Evolutionary conservation across 2,888 invertebrate genomes (phyloP).

Genomic region (Cyclophora punctaria): DNA sequence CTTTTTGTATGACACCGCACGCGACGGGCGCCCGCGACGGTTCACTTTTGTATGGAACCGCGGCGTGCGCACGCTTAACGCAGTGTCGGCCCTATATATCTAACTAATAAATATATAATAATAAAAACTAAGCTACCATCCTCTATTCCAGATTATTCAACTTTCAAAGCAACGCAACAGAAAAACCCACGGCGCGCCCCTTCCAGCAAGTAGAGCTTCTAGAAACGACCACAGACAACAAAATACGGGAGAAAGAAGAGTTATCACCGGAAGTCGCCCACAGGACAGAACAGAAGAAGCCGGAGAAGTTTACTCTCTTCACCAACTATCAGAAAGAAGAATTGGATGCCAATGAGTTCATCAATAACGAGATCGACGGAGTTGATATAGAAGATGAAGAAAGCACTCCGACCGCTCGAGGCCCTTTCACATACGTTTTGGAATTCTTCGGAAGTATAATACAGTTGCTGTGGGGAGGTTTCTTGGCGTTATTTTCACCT

Average conservation of each 20-base stretch:
- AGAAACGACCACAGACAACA: constrained; percentile 17
- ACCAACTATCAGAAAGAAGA: constrained; percentile 23
- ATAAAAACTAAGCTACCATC: not conserved
- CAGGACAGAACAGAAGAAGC: constrained; percentile 12
- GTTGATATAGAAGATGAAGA: constrained; percentile 32
- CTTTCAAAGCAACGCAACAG: constrained; percentile 13
- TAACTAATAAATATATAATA: no score
- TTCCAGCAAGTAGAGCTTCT: constrained; percentile 19
- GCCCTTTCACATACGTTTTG: constrained; percentile 40
- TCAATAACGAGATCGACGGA: constrained; percentile 23
- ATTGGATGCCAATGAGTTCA: constrained; percentile 14
- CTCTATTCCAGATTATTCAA: constrained; percentile 48
- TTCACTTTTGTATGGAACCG: no score
- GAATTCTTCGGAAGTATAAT: constrained; percentile 51
- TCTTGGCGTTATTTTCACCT: constrained; percentile 33
- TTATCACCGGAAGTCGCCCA: not conserved
- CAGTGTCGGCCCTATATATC: no score
- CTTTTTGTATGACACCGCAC: no score
- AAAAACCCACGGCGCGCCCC: constrained; percentile 24
- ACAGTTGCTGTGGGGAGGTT: constrained; percentile 49
- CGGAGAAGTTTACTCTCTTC: constrained; percentile 49
- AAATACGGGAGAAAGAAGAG: constrained; percentile 48
- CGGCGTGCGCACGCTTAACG: no score
- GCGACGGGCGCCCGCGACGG: no score
- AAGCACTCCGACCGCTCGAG: constrained; percentile 20